Evolutionary conservation across 2,888 invertebrate genomes (phyloP).

Genomic region (Steromphala cineraria): DNA sequence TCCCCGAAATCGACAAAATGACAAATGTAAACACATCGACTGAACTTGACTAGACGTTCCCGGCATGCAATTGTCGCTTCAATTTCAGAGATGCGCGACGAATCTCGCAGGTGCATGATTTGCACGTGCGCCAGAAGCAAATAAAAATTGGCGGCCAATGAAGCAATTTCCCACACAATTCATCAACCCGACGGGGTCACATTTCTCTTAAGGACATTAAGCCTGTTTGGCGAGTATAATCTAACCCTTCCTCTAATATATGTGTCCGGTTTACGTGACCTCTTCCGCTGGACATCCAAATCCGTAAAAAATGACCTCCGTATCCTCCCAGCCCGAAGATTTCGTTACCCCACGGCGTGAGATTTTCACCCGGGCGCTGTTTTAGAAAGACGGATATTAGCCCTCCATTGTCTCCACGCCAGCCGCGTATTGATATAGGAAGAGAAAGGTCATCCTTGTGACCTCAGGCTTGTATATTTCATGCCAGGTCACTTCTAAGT

Average conservation of each 20-base stretch:
- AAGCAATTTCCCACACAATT: background rate
- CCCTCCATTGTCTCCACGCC: background rate
- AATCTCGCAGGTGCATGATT: conserved; percentile 2
- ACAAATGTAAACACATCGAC: background rate
- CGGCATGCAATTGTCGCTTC: background rate
- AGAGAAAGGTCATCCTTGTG: background rate
- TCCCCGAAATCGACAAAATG: background rate
- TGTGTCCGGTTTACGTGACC: background rate
- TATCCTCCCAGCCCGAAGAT: background rate
- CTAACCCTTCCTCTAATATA: background rate
- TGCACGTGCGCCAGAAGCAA: background rate
- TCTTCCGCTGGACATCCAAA: background rate
- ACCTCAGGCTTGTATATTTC: background rate
- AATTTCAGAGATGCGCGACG: background rate
- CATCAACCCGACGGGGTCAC: background rate
- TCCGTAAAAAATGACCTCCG: background rate
- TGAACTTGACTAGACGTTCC: background rate
- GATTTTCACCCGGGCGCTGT: background rate
- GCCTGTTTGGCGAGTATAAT: background rate
- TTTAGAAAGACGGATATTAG: background rate
- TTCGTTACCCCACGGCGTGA: background rate
- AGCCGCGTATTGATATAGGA: background rate
- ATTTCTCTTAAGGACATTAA: conserved; percentile 1
- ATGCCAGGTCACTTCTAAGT: background rate
- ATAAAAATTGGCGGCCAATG: conserved; percentile 1